These are phyloP conservation scores for Oryzias curvinotus DNA, from an alignment of 2,113 vertebrate genomes.

Conservation along the genomic window DNA sequence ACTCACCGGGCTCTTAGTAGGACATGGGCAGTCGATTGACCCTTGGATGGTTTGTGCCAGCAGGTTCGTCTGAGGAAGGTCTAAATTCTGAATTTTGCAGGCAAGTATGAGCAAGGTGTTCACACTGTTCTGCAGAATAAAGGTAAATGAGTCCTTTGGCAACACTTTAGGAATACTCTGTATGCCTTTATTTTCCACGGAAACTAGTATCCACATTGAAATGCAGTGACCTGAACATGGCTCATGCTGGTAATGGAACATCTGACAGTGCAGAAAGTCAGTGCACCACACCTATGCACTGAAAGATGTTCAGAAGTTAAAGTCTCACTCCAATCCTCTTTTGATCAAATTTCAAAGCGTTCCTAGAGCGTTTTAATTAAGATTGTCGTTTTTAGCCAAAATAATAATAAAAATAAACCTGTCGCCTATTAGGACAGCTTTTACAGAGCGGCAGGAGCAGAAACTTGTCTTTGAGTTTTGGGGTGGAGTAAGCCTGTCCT, in stretches of 20 bases:
- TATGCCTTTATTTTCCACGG: background rate
- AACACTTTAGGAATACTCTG: background rate
- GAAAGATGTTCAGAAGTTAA: no score
- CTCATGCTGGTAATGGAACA: background rate
- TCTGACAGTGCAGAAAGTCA: background rate
- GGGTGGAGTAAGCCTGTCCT: no score
- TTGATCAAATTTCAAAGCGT: no score
- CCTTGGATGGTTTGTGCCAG: background rate
- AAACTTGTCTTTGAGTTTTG: no score
- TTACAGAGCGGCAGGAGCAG: no score
- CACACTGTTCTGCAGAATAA: constrained; percentile 33
- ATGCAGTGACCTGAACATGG: background rate
- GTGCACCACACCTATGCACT: no score
- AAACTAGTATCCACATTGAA: background rate
- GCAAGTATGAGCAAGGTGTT: constrained; percentile 24
- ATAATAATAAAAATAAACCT: no score
- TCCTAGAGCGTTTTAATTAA: no score
- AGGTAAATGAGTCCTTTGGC: background rate
- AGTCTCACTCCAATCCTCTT: no score
- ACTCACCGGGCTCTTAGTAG: constrained; percentile 11
- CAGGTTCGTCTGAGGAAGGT: fast-evolving
- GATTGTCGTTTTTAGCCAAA: no score
- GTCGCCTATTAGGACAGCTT: no score
- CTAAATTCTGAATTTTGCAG: constrained; percentile 45
- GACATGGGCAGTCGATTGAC: constrained; percentile 36